Base-by-base conservation (phyloP, 64 coral and sea anemone genomes). In the Pocillopora verrucosa region DNA sequence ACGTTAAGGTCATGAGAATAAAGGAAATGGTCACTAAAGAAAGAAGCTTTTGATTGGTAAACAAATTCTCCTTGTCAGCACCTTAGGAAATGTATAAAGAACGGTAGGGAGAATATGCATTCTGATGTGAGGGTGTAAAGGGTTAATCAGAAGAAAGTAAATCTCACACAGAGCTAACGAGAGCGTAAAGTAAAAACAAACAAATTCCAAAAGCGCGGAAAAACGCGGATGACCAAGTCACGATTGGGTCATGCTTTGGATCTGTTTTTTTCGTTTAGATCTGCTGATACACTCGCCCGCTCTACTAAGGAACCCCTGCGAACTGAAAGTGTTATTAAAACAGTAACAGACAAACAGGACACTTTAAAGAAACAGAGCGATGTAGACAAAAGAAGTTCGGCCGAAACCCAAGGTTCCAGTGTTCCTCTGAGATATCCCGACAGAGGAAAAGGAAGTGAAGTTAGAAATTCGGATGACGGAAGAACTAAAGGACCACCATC, bases 311-410 rank as follows among this genome's bases (percentile, higher is more conserved):
- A 92, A 16, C 90, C 73, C 4, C 20, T 92, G 34, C 83, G 90
- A 67, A 92, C 90, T n/a, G 90, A 92, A 80, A 92, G 90, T 36
- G 90, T 92, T 26, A 92, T 92, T 36, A 92, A 92, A 86, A 87
- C 86, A 9, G 83, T 86, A 35, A 92, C 75, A 37, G 90, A 92
- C 60, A 79, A 82, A 74, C 59, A 73, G 36, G 89, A 85, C n/a
- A 37, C 20, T 36, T 5, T 12, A 36, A 85, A 65, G 34, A 85
- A 85, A 65, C 38, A 63, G 24, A 85, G 82, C 35, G 82, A 85
- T 57, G 38, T 65, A 25, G 82, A 85, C 36, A 85, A 85, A 26
- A 85, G 82, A 72, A 85, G 13, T 14, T 16, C 20, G 72, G 19
- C 20, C 6, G 82, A 85, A 37, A 26, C 82, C 11, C 82, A 85